phyloP scores from a whole-genome alignment of 2,797 vertebrate genomes.

The Nannoperca australis region DNA sequence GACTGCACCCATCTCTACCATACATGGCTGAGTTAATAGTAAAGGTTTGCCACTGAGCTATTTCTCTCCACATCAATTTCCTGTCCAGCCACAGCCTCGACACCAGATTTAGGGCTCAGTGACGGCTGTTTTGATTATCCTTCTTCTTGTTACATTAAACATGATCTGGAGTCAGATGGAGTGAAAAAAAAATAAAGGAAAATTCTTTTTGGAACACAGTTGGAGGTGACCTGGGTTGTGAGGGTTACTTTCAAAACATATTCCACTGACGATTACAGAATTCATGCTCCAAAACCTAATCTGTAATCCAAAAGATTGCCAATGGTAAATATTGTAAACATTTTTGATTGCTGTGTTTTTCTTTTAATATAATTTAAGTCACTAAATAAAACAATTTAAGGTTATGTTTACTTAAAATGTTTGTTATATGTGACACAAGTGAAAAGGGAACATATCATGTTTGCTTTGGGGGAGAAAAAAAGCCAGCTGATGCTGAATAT shows the following conservation, averaged over 20 bases:
- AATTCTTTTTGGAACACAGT: slow-evolving; percentile 36
- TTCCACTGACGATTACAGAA: slow-evolving; percentile 43
- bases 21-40: slow-evolving; percentile 33
- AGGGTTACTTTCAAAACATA: slow-evolving; percentile 34
- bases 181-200: slow-evolving; percentile 21
- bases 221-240: slow-evolving; percentile 30
- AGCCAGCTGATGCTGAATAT: slow-evolving; percentile 10
- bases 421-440: slow-evolving; percentile 17
- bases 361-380: slow-evolving; percentile 6
- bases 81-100: slow-evolving; percentile 58
- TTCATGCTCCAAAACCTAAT: slow-evolving; percentile 48
- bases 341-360: slow-evolving; percentile 44
- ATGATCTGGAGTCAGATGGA: slow-evolving; percentile 46
- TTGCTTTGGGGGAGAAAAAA: slow-evolving; percentile 10
- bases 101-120: slow-evolving; percentile 53
- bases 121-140: slow-evolving; percentile 65
- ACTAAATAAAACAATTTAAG: slow-evolving; percentile 38
- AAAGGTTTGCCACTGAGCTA: slow-evolving; percentile 55
- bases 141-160: slow-evolving; percentile 60
- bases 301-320: slow-evolving; percentile 36
- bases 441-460: slow-evolving; percentile 21
- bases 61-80: slow-evolving; percentile 71
- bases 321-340: slow-evolving; percentile 45
- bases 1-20: slow-evolving; percentile 52
- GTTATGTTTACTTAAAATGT: slow-evolving; percentile 29